phyloP scores from a whole-genome alignment of 2,113 vertebrate species.

The Cyanocitta stelleri region DNA sequence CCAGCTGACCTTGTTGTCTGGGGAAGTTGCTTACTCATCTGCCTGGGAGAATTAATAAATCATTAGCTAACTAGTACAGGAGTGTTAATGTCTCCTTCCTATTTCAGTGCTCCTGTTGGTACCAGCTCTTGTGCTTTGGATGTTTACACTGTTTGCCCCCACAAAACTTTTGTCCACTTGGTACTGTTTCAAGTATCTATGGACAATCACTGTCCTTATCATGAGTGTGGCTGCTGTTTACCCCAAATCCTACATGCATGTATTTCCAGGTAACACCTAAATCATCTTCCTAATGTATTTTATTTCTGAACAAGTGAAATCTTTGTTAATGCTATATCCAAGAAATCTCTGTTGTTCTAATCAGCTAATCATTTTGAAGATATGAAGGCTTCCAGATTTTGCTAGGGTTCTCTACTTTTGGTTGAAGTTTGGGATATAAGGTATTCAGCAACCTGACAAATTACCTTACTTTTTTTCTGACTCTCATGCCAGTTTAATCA shows the following conservation, averaged over 20 bases:
- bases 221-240: background rate
- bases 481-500: background rate
- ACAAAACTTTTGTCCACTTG: background rate
- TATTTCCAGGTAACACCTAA: background rate
- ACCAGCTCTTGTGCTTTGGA: background rate
- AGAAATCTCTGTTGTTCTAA: background rate
- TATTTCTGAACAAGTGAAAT: background rate
- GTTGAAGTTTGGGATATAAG: background rate
- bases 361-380: background rate
- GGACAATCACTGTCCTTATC: background rate
- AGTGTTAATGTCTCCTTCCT: background rate
- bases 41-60: background rate
- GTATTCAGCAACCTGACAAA: background rate
- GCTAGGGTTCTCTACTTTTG: background rate
- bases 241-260: background rate
- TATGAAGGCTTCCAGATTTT: background rate
- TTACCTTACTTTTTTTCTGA: background rate
- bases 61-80: background rate
- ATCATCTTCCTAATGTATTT: background rate
- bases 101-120: background rate
- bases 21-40: background rate
- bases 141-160: background rate
- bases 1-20: background rate
- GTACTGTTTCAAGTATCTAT: background rate
- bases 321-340: background rate